Evolutionary conservation across 2,113 vertebrate species (phyloP).

Genomic region (Pogona vitticeps): DNA sequence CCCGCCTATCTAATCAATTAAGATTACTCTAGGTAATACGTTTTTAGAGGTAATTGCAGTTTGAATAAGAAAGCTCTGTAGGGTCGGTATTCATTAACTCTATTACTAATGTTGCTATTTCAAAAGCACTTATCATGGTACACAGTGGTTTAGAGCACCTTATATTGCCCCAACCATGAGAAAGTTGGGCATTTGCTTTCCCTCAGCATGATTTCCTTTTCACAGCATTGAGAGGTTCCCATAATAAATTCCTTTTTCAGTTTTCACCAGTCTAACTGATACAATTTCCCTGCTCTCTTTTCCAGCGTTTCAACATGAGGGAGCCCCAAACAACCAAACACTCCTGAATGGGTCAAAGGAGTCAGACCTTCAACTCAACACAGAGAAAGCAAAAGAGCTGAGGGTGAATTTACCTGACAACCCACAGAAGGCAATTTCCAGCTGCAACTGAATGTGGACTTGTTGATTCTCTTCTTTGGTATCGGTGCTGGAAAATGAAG

Average conservation of each 20-base stretch:
- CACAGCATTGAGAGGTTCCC: too few species aligned
- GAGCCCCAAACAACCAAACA: not conserved
- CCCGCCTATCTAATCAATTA: too few species aligned
- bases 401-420: conserved; percentile 15
- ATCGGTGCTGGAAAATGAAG: not conserved
- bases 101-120: not conserved
- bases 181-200: not conserved
- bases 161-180: not conserved
- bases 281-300: not conserved
- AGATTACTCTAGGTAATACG: too few species aligned
- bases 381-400: conserved; percentile 9
- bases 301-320: conserved; percentile 20
- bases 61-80: not conserved
- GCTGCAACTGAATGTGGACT: conserved; percentile 13
- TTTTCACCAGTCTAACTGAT: conserved; percentile 3
- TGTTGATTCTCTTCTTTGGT: not conserved
- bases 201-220: not conserved
- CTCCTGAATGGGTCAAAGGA: conserved; percentile 29
- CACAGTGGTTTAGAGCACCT: not conserved
- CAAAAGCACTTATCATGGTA: too few species aligned
- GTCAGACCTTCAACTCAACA: not conserved
- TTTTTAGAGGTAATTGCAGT: not conserved
- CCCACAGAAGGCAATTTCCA: conserved; percentile 30
- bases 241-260: not conserved
- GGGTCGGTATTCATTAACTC: not conserved